Base-by-base conservation (phyloP, 2,113 vertebrate species). In the Percina caprodes region DNA sequence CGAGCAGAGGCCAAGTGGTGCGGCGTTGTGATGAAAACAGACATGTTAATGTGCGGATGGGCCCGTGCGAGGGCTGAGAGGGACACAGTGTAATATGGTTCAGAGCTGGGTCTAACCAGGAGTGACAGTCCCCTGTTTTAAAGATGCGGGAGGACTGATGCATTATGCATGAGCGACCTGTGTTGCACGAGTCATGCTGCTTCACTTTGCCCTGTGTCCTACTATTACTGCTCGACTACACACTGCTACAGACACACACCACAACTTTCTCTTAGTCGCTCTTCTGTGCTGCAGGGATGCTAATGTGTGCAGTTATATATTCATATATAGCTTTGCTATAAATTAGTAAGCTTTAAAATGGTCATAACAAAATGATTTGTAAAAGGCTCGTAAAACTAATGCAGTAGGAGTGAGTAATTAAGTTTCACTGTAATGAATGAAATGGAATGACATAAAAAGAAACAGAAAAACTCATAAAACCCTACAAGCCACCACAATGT, bases 91-190 rank as follows among this genome's bases (percentile, higher is more conserved):
- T 80, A 62, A 68, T 67, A 21, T 56, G 69, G 69, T 82, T 88
- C 75, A 77, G 85, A 79, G 63, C 70, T 26, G 33, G 72, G 35
- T 81, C 71, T 93, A 92, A 94, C 80, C 77, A 33, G 67, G 74
- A 80, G 48, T 87, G 93, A 94, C 92, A 93, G 83, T 73, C 80
- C 65, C 68, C 68, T 39, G 71, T 88, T 93, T 89, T 81, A 86
- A 92, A 89, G 71, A 90, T 74, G 77, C 71, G 33, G 80, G 67
- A 77, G 55, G 77, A 85, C 61, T 39, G 63, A 90, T 93, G 82
- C 84, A 89, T 93, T 92, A 94, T 92, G 86, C 85, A 95, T 92
- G 86, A 91, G 82, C 7, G 77, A 88, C 78, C 80, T 73, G 82
- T 87, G 86, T 72, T 86, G 54, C 71, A 56, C 76, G 8, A 84